Base-by-base conservation (phyloP, 2,888 invertebrate species). In the Leucania comma region DNA sequence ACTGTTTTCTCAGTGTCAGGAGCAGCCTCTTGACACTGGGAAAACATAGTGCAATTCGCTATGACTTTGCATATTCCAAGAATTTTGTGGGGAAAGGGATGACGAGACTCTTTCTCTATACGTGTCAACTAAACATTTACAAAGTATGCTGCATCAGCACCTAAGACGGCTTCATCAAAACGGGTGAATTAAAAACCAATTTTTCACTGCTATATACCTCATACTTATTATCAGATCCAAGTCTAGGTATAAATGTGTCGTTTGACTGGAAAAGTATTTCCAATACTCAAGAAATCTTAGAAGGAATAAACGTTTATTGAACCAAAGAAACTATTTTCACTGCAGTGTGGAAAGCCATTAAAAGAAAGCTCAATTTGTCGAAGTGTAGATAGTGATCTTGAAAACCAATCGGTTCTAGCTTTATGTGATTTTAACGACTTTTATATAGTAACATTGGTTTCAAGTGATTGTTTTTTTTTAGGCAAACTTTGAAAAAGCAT, bases 341-440 rank as follows among this genome's bases (percentile, higher is more conserved):
- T 60, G 62, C 72, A 78, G 10, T 76, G 57, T 59, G 35, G 38
- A 53, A 65, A 62, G 35, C 64, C 60, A 74, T 57, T 74, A 59
- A 48, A 75, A 66, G 59, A 80, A 80, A 79, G 80, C 24, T 74
- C 75, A 51, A 80, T 66, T 74, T 80, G 56, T 79, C 59, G 80
- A 79, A 74, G 54, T 60, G 59, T 74, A 65, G 80, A 75, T 79
- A 60, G 74, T 74, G 66, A 79, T 75, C 75, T 79, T 79, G 67
- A 79, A 74, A 79, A 79, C 59, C 80, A 79, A 79, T 74, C 79
- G 60, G 65, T 60, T 75, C 66, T 51, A 79, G 75, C 66, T 79
- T 74, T 79, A 56, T 65, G 75, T 79, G 80, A 60, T 75, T 79
- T 75, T 74, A 75, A 79, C 66, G 75, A 65, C 75, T 65, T 53